Conservation (phyloP, 2,797 vertebrate genomes). For the Pseudomugil tenellus region DNA sequence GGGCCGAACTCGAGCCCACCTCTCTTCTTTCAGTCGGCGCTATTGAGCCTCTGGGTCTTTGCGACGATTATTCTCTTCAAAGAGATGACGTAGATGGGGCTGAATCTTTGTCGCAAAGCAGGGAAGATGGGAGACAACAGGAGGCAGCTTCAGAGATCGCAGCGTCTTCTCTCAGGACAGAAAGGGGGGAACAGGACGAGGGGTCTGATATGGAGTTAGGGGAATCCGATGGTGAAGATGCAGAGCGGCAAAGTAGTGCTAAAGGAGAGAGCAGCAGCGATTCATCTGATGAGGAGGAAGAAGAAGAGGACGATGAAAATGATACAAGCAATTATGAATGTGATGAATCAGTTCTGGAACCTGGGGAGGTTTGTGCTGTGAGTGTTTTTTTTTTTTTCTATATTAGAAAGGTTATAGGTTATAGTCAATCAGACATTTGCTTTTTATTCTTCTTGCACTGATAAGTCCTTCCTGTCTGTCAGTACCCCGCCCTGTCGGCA, state of each 20-base stretch:
- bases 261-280: slow-evolving; percentile 69
- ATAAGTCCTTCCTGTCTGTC: slow-evolving; percentile 39
- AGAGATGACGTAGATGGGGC: slow-evolving; percentile 52
- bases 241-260: slow-evolving; percentile 49
- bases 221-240: slow-evolving; percentile 60
- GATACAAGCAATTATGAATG: slow-evolving; percentile 77
- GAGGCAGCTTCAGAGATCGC: slow-evolving; percentile 38
- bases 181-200: slow-evolving; percentile 44
- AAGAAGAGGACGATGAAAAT: slow-evolving; percentile 57
- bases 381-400: slow-evolving; percentile 61
- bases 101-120: slow-evolving; percentile 56
- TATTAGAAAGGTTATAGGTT: no score
- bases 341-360: slow-evolving; percentile 81
- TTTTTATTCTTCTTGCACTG: neutral
- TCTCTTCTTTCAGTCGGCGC: slow-evolving; percentile 65
- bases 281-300: slow-evolving; percentile 71
- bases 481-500: slow-evolving; percentile 74
- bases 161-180: slow-evolving; percentile 30
- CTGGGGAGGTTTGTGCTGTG: slow-evolving; percentile 82
- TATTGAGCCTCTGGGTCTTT: slow-evolving; percentile 65
- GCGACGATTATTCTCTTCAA: slow-evolving; percentile 66
- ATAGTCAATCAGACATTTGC: no score
- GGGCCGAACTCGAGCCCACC: slow-evolving; percentile 81
- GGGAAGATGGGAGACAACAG: slow-evolving; percentile 58
- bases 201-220: slow-evolving; percentile 68